Percentiles rank a stretch among this genome's conserved stretches.
Conservation (phyloP, 1,140 invertebrate genomes). For the Drosophila albomicans region DNA sequence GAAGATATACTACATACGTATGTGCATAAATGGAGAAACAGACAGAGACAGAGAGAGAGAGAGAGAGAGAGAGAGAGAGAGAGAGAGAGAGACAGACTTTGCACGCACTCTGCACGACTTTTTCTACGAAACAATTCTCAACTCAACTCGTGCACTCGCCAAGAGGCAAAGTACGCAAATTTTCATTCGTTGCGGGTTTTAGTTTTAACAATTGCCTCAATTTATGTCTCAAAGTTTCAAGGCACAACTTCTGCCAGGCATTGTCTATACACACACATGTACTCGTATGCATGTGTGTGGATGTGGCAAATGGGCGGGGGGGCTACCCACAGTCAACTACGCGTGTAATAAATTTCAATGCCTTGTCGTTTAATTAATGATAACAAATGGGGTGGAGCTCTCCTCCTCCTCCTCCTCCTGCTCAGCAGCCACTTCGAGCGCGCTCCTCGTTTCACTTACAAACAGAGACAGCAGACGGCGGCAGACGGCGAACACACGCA, state of each 20-base stretch:
- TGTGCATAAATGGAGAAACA: background rate
- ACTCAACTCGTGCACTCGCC: slow-evolving; percentile 69
- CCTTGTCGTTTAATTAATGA: slow-evolving; percentile 83
- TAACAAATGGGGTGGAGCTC: slow-evolving; percentile 68
- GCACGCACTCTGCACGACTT: slow-evolving; percentile 20
- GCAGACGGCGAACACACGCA: background rate
- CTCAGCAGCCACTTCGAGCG: slow-evolving; percentile 7
- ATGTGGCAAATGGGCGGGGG: slow-evolving; percentile 4
- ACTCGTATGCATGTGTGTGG: slow-evolving; percentile 14
- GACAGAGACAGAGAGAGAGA: background rate
- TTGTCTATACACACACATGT: slow-evolving; percentile 30
- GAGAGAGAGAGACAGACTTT: background rate
- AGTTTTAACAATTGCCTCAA: slow-evolving; percentile 84
- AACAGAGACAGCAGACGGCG: background rate
- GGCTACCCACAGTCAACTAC: slow-evolving; percentile 56
- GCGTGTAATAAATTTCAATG: slow-evolving; percentile 84
- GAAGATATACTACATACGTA: background rate
- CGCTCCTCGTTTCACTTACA: slow-evolving; percentile 1
- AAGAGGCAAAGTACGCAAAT: slow-evolving; percentile 58
- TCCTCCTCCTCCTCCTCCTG: slow-evolving; percentile 1
- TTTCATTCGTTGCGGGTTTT: slow-evolving; percentile 78
- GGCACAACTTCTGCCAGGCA: slow-evolving; percentile 61
- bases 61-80: background rate
- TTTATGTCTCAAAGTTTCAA: slow-evolving; percentile 78
- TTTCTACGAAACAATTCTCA: slow-evolving; percentile 72